Conservation (phyloP, 2,888 invertebrate species). For the Cryptocephalus moraei region DNA sequence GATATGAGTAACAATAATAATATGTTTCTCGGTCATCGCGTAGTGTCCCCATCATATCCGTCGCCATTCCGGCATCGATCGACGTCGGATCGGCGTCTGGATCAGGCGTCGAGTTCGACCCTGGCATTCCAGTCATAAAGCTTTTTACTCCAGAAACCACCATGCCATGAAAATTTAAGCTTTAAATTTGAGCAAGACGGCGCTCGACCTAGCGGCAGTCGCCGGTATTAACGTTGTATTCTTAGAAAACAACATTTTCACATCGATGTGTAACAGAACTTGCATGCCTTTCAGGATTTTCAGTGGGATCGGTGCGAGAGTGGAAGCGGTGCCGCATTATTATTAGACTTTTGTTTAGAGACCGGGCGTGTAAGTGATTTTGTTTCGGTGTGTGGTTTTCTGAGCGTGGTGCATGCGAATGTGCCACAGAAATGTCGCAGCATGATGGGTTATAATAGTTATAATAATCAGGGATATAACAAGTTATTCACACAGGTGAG, state of each 20-base stretch:
- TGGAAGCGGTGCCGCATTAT: constrained; percentile 2
- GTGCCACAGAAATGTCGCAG: constrained; percentile 47
- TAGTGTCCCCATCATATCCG: no score
- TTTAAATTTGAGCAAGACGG: constrained; percentile 26
- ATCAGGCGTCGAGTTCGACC: constrained; percentile 2
- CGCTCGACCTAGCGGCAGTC: constrained; percentile 31
- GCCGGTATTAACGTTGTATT: constrained; percentile 25
- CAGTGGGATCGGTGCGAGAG: no score
- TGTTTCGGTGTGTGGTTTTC: constrained; percentile 15
- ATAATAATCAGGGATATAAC: constrained; percentile 65
- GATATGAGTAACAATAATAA: not conserved
- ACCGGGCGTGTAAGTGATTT: constrained; percentile 2
- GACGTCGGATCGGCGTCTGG: not conserved
- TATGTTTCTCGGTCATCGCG: not conserved
- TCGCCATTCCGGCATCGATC: no score
- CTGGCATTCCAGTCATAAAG: constrained; percentile 9
- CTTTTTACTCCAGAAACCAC: constrained; percentile 13
- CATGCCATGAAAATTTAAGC: constrained; percentile 18
- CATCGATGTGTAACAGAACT: constrained; percentile 3
- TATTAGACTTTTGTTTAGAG: not conserved
- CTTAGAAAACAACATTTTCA: constrained; percentile 25
- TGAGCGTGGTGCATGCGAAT: constrained; percentile 1
- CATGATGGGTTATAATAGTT: constrained; percentile 70
- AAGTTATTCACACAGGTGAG: constrained; percentile 74
- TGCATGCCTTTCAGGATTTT: no score